Evolutionary conservation across 2,113 vertebrate species (phyloP), one percentile per base, ranked within the genome.

Genomic region (Rhinopomastus cyanomelas): DNA sequence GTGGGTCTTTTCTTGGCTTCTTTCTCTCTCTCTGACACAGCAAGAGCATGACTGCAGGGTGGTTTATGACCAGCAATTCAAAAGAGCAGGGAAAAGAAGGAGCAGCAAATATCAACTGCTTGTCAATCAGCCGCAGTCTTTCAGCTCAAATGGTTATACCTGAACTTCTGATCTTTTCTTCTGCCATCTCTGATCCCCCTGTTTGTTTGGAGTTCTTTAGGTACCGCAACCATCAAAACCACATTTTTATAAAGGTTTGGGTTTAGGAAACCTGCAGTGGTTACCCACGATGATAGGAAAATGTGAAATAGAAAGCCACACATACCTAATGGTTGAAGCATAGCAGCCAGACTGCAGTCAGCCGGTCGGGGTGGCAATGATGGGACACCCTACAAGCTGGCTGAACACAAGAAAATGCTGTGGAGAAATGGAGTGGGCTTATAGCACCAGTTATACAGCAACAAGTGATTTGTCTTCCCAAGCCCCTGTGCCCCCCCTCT

Each of bases 11-110:
- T 72, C 90, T 89, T 89, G 80, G 76, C 72, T 87, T 75, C 74
- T 64, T 67, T 90, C 92, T 93, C 90, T 64, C 93, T 67, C 39
- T 84, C 78, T 93, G 71, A 87, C 77, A 90, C 75, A 95, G 87
- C 39, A 66, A 92, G 91, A 91, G 79, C 56, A 76, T 12, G 26
- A 59, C 90, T 92, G 89, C 83, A 32, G 92, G 66, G 75, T 94
- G 62, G 53, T 96, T 96, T 96, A 96, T 88, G 92, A 53, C 77
- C 93, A 94, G 79, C 94, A 96, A 95, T 94, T 92, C 88, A 90
- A 95, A 94, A 95, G 85, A 89, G 68, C 61, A 59, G 46, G 76
- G 62, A 67, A 76, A 93, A 94, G 66, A 93, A 83, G 79, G 74
- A 89, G 90, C 80, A 88, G 89, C 91, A 95, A 96, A 95, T 95